Evolutionary conservation across 92 coral and sea anemone genomes (phyloP), one percentile per base, ranked within the genome.

Genomic region (Siderastrea radians): DNA sequence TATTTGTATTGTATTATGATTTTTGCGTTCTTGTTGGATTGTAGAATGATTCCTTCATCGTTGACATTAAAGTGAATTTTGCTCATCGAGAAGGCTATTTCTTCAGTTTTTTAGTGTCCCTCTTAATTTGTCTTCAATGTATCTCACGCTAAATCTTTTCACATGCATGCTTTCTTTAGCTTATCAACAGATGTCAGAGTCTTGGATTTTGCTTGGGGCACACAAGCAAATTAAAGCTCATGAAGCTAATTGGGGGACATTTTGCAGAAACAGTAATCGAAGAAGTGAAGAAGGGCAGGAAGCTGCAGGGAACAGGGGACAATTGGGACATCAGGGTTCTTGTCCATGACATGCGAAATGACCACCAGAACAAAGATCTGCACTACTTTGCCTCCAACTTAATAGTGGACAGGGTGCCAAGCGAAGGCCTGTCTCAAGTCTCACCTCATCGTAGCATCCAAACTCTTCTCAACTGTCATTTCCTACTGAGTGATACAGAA

Each of bases 391-490:
- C 93, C 14, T 84, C 90, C 9, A 81, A 79, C 70, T 68, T 90
- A 44, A 86, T 90, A 6, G 88, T 90, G 2, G 87, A 90, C 59
- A 83, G 93, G 62, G 90, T 90, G 49, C 93, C 93, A n/a, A 11
- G 81, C 60, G 74, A 73, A 47, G 72, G 80, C 73, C 85, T 83
- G 8, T 52, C 80, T 12, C 62, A 57, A 19, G 75, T 57, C 58
- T 49, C 80, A 10, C 93, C 93, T 15, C 69, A 69, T 59, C 48
- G 85, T 9, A 86, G 79, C 50, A 80, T 90, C 2, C 53, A 65
- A 38, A 51, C 74, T 1, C 67, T 87, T 8, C 80, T 69, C 4
- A 87, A 82, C 64, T 57, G 52, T 5, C 45, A 60, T 19, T 85
- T 90, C 81, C 81, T 84, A 8, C 75, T 90, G 66, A 68, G 59